Conservation (phyloP, 2,113 vertebrate genomes). For the Callithrix jacchus region DNA sequence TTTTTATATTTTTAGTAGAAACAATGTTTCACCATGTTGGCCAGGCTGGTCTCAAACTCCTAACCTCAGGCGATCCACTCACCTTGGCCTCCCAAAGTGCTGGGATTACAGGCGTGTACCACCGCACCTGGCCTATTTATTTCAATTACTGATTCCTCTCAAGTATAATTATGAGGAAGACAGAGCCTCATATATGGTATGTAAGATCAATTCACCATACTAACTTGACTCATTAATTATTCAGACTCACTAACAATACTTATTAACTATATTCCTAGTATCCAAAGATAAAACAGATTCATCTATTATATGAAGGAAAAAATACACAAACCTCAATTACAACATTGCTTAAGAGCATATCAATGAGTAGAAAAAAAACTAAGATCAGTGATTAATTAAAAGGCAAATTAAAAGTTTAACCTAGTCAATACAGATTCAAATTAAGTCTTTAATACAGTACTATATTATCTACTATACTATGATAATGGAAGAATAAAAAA, state of each 20-base stretch:
- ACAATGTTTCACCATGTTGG: no score
- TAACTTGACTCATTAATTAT: constrained; percentile 15
- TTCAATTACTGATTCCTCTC: neutral
- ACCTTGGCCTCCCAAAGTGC: no score
- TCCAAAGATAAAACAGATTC: constrained; percentile 3
- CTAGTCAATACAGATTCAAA: neutral
- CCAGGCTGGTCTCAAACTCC: no score
- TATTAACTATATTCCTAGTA: neutral
- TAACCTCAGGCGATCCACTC: no score
- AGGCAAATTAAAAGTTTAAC: constrained; percentile 24
- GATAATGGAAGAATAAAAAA: neutral
- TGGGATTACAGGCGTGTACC: no score
- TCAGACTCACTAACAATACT: neutral
- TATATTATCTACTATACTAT: neutral
- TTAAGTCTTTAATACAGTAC: neutral
- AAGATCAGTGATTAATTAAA: neutral
- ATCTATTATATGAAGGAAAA: neutral
- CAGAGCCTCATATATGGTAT: neutral
- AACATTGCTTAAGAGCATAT: neutral
- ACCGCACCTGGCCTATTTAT: neutral
- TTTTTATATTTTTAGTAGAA: no score
- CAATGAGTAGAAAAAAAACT: neutral
- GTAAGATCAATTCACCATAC: neutral
- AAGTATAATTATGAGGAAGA: neutral
- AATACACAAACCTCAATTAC: neutral